Conservation (phyloP, 2,797 vertebrate species). For the Gambusia yucatana region DNA sequence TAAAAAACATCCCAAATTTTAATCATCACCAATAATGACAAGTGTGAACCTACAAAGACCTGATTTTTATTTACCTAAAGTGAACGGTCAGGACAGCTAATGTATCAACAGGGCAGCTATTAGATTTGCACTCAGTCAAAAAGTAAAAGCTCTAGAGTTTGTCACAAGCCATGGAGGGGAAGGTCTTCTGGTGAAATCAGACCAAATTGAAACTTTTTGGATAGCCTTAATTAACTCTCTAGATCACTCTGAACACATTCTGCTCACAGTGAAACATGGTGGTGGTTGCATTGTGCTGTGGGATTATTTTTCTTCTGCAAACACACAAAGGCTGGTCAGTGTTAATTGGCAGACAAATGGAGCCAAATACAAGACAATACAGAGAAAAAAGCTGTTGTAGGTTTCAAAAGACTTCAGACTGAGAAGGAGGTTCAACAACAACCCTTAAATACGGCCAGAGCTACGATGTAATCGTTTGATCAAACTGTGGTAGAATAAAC, state of each 20-base stretch:
- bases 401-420: not conserved
- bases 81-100: not conserved
- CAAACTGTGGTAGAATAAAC: not conserved
- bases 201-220: not conserved
- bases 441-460: too few species aligned
- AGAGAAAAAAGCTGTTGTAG: not conserved
- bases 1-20: not conserved
- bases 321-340: not conserved
- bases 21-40: not conserved
- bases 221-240: not conserved
- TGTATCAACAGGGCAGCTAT: not conserved
- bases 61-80: not conserved
- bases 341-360: not conserved
- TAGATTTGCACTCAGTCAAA: not conserved
- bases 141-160: not conserved
- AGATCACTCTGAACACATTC: not conserved
- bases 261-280: not conserved
- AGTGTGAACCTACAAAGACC: too few species aligned
- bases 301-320: not conserved
- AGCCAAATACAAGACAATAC: not conserved
- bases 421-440: not conserved
- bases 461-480: not conserved
- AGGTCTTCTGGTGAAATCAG: not conserved
- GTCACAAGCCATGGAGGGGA: not conserved
- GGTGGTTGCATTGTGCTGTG: not conserved